Base-by-base conservation (phyloP, 2,888 invertebrate species). In the Sinotaia quadrata region DNA sequence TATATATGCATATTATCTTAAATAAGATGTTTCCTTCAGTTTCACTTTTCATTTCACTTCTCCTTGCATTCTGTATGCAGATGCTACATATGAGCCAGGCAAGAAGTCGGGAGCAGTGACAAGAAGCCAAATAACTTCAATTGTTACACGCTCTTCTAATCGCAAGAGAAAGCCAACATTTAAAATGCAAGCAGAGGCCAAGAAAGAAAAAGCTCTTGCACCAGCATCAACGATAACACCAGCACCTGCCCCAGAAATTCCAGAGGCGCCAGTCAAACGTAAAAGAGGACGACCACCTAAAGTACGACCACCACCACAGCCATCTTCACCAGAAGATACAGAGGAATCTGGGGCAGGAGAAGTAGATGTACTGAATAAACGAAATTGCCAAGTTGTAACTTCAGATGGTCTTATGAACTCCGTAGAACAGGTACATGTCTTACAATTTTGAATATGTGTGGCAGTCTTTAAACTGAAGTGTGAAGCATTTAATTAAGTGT, bases 261-360 rank as follows among this genome's bases (percentile, higher is more conserved):
- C 37, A 37, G 10, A 41, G 34, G 4, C 21, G 12, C 44, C 56
- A 21, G 10, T 29, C 1, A 65, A 65, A 33, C 54, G 65, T 10
- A 56, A 44, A 65, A 41, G 65, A 21, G 65, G 65, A 15, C 54
- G 65, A 24, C 65, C 65, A 12, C 65, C 56, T 15, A 65, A 65
- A 33, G 29, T 44, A 4, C 52, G 31, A n/a, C n/a, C n/a, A n/a
- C n/a, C n/a, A n/a, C n/a, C n/a, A n/a, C n/a, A n/a, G n/a, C n/a
- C n/a, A n/a, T n/a, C n/a, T n/a, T n/a, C n/a, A n/a, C n/a, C n/a
- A n/a, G n/a, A n/a, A n/a, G n/a, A n/a, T n/a, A 4, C 37, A 21
- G 58, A 58, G 5, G 58, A 24, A 58, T 47, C 47, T 24, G 24
- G n/a, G n/a, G 41, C 41, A 41, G 58, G 36, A 15, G 58, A 34